Percentiles rank a stretch among this genome's conserved stretches.
Evolutionary conservation across 2,888 invertebrate genomes (phyloP).

Genomic region (Diplazon laetatorius): DNA sequence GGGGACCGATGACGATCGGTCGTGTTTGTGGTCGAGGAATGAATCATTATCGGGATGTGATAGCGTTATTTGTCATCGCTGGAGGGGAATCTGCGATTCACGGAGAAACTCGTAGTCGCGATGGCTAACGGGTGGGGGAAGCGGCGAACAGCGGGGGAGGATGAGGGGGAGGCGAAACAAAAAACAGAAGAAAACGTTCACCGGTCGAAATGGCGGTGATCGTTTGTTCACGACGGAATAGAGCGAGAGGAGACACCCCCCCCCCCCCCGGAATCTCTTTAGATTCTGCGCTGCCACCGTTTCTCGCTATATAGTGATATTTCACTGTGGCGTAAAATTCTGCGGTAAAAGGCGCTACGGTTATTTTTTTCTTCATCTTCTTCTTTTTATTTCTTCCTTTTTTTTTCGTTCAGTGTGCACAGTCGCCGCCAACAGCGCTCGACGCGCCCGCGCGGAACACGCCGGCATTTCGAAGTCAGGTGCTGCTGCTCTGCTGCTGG

Average conservation of each 20-base stretch:
- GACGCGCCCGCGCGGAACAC: constrained; percentile 61
- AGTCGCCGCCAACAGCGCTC: constrained; percentile 43
- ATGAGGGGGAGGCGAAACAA: no score
- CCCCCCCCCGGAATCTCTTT: no score
- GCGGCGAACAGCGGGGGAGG: no score
- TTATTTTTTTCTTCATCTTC: no score
- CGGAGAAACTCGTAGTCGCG: constrained; percentile 22
- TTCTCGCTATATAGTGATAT: constrained; percentile 35
- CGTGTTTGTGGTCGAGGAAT: background rate
- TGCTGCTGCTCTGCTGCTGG: constrained; percentile 52
- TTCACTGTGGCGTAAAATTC: constrained; percentile 31
- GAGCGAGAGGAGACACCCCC: constrained; percentile 51
- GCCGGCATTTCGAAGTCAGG: constrained; percentile 57
- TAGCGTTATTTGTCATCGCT: constrained; percentile 45
- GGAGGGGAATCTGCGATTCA: constrained; percentile 5
- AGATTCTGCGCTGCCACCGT: constrained; percentile 32
- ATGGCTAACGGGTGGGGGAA: constrained; percentile 43
- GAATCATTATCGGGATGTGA: constrained; percentile 26
- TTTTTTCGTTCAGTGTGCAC: constrained; percentile 20
- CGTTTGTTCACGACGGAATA: constrained; percentile 46
- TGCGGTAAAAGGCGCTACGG: constrained; percentile 56
- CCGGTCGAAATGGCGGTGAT: constrained; percentile 59
- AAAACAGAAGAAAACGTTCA: constrained; percentile 34
- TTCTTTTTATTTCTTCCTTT: no score
- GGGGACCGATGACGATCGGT: background rate